phyloP scores from a whole-genome alignment of 1,140 invertebrate species.

The Leptopilina boulardi region DNA sequence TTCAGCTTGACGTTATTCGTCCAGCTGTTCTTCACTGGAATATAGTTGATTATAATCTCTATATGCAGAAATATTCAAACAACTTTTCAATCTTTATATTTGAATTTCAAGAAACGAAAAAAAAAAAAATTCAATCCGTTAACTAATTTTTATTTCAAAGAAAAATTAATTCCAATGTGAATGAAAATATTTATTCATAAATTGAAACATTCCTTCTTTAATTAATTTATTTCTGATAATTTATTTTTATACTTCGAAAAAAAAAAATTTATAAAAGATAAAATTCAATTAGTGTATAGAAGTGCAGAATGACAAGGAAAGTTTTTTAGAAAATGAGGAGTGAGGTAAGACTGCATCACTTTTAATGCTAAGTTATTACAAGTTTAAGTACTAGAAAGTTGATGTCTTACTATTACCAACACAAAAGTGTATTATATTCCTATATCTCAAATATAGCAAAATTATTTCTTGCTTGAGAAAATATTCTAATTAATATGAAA shows the following conservation, averaged over 20 bases:
- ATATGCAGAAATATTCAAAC: slow-evolving; percentile 12
- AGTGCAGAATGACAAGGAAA: slow-evolving; percentile 39
- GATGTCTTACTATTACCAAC: slow-evolving; percentile 29
- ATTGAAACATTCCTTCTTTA: too few relatives aligned
- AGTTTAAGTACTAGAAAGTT: slow-evolving; percentile 63
- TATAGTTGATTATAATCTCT: not conserved
- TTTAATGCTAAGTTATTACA: slow-evolving; percentile 58
- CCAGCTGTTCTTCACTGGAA: slow-evolving; percentile 14
- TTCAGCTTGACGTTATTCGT: not conserved
- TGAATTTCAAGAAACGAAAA: not conserved
- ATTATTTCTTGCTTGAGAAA: too few relatives aligned
- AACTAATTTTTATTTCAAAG: too few relatives aligned
- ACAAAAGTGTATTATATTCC: not conserved
- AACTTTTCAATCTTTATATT: not conserved
- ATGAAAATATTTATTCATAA: too few relatives aligned
- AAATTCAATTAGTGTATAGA: not conserved
- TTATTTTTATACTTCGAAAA: not conserved
- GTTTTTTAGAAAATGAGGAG: slow-evolving; percentile 52
- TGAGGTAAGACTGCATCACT: slow-evolving; percentile 67
- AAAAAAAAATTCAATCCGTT: too few relatives aligned
- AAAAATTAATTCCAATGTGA: too few relatives aligned
- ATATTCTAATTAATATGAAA: too few relatives aligned
- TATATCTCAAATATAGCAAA: not conserved
- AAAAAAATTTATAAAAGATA: not conserved
- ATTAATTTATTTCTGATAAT: too few relatives aligned